Evolutionary conservation across 1,140 invertebrate species (phyloP).

Genomic region (Euura saliciscinereae): DNA sequence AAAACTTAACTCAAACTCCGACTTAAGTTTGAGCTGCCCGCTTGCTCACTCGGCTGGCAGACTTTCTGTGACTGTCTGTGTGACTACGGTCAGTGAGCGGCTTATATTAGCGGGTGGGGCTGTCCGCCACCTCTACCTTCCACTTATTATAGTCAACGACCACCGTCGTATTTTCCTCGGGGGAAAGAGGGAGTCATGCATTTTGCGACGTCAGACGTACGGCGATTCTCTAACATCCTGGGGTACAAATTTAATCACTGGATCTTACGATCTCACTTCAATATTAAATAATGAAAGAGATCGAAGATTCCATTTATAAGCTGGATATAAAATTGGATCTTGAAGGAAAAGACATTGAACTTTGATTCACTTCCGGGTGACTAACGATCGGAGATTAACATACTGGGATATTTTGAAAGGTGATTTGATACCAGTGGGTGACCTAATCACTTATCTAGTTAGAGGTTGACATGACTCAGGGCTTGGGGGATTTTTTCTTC

Average conservation of each 20-base stretch:
- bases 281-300: too few species aligned
- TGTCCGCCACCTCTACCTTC: conserved; percentile 55
- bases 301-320: too few species aligned
- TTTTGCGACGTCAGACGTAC: neutral
- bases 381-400: neutral
- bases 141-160: conserved; percentile 38
- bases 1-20: conserved; percentile 3
- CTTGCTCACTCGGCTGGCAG: conserved; percentile 51
- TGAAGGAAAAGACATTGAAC: too few species aligned
- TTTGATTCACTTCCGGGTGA: neutral
- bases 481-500: too few species aligned
- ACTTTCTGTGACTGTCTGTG: conserved; percentile 60
- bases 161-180: conserved; percentile 25
- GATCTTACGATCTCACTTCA: too few species aligned
- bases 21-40: conserved; percentile 39
- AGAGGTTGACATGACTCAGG: too few species aligned
- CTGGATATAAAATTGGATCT: too few species aligned
- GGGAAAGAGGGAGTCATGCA: conserved; percentile 11
- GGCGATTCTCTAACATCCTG: too few species aligned
- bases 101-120: conserved; percentile 62
- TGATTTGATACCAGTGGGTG: too few species aligned
- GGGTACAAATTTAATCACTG: too few species aligned
- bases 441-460: too few species aligned
- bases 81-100: conserved; percentile 57
- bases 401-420: neutral